Evolutionary conservation across 2,888 invertebrate species (phyloP), one percentile per base, ranked within the genome.

Genomic region (Rhyacophila evoluta): DNA sequence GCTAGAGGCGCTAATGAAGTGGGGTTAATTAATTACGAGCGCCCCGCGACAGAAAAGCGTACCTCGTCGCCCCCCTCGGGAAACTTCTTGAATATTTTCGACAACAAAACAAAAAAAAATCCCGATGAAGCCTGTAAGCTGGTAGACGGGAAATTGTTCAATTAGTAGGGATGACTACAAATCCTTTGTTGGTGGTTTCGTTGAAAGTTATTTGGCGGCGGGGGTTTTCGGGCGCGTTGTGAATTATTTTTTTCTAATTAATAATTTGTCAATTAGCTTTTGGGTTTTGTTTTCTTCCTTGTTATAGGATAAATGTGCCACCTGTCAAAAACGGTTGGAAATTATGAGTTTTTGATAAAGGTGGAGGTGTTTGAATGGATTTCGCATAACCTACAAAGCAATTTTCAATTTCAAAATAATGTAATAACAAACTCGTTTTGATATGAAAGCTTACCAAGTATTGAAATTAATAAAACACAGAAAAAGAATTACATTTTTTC

Each of bases 1-100:
- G 39, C 11, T 19, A 39, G 70, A 27, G 69, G 75, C 11, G 69
- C 5, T 33, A 74, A 74, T 68, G 77, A 77, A 77, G 74, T 55
- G 41, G 55, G 78, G 78, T 74, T 74, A 78, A 78, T 78, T 78
- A 78, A 78, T 78, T 72, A 78, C 36, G 39, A 72, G 70, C 74
- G 36, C 33, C 70, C 71, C 39, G 25, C 36, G 75, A 75, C 69
- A 36, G 39, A 39, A 41, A 15, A 39, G 71, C 15, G 25, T 33
- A 70, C 41, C 28, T 39, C 39, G n/a, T n/a, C n/a, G 39, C 55
- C 55, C 55, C 15, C 55, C 6, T 27, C 12, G 41, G 55, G 55
- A 33, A 28, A 74, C 74, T 74, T 74, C 72, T 74, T 25, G 55
- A 74, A 74, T 74, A 74, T 74, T 74, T 74, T 74, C 74, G 27